These are phyloP conservation scores for Xenops minutus DNA, from an alignment of 2,797 vertebrate species.

Conservation along the genomic window DNA sequence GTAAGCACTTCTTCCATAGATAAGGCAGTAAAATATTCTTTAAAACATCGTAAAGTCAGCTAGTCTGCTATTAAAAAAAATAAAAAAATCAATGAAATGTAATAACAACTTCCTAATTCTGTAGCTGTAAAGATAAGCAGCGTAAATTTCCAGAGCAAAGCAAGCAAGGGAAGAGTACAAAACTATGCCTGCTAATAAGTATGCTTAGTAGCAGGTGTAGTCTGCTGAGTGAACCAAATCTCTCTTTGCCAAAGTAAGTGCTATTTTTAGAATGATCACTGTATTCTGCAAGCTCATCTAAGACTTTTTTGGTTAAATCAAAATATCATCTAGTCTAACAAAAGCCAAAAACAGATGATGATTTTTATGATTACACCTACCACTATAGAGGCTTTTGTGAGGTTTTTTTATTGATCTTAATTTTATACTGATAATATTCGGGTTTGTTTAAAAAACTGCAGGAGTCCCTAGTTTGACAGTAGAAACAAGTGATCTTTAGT, in stretches of 20 bases:
- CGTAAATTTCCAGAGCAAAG: background rate
- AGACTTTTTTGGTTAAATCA: background rate
- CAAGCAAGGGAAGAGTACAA: background rate
- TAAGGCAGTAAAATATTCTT: slow-evolving; percentile 1
- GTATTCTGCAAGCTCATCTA: background rate
- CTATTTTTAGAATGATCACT: slow-evolving; percentile 43
- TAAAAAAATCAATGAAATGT: background rate
- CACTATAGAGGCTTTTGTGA: background rate
- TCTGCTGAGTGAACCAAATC: slow-evolving; percentile 11
- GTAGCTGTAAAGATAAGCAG: background rate
- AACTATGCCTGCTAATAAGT: background rate
- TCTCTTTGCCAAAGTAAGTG: background rate
- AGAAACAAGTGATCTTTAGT: background rate
- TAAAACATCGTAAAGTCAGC: background rate
- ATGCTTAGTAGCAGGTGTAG: background rate
- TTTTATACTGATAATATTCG: background rate
- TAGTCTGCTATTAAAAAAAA: background rate
- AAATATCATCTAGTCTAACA: background rate
- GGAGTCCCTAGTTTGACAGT: background rate
- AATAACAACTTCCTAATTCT: background rate
- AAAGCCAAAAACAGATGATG: background rate
- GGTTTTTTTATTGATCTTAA: background rate
- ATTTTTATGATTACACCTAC: background rate
- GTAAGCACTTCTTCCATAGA: background rate
- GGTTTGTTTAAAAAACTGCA: background rate